Conservation (phyloP, 2,113 vertebrate species). For the Chascanopsetta lugubris region DNA sequence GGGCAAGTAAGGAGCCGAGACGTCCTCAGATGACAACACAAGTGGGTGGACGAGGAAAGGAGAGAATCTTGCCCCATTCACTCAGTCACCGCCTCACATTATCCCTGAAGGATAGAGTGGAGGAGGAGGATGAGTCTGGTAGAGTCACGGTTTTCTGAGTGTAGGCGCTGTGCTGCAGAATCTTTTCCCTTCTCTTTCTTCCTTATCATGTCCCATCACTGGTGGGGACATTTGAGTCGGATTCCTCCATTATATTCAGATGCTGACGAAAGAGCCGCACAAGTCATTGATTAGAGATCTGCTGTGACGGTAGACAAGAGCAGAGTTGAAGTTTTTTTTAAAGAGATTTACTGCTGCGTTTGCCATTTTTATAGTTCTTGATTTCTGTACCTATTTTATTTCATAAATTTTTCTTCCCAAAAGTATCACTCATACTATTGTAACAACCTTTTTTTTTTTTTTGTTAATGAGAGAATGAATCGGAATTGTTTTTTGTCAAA, state of each 20-base stretch:
- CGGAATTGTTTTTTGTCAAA: constrained; percentile 64
- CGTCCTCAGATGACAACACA: constrained; percentile 31
- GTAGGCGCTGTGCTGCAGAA: constrained; percentile 35
- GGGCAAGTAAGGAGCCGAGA: constrained; percentile 85
- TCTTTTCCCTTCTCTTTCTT: constrained; percentile 49
- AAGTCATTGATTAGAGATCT: constrained; percentile 55
- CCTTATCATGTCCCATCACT: constrained; percentile 47
- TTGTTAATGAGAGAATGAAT: constrained; percentile 55
- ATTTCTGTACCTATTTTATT: constrained; percentile 51
- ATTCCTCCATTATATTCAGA: constrained; percentile 59
- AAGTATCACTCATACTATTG: constrained; percentile 60
- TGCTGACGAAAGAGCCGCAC: constrained; percentile 47
- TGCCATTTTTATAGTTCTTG: constrained; percentile 67
- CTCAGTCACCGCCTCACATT: constrained; percentile 58
- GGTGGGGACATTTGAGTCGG: constrained; percentile 56
- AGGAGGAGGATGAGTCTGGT: constrained; percentile 33
- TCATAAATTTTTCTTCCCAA: constrained; percentile 17
- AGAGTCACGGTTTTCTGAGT: constrained; percentile 44
- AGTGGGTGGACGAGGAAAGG: constrained; percentile 44
- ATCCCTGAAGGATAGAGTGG: constrained; percentile 41
- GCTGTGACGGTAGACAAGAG: constrained; percentile 48
- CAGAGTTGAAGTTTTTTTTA: constrained; percentile 31
- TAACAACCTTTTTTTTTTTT: constrained; percentile 62
- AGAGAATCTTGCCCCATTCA: constrained; percentile 51
- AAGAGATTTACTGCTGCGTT: constrained; percentile 80